Conservation (phyloP, 2,888 invertebrate genomes). For the Mystacides longicornis region DNA sequence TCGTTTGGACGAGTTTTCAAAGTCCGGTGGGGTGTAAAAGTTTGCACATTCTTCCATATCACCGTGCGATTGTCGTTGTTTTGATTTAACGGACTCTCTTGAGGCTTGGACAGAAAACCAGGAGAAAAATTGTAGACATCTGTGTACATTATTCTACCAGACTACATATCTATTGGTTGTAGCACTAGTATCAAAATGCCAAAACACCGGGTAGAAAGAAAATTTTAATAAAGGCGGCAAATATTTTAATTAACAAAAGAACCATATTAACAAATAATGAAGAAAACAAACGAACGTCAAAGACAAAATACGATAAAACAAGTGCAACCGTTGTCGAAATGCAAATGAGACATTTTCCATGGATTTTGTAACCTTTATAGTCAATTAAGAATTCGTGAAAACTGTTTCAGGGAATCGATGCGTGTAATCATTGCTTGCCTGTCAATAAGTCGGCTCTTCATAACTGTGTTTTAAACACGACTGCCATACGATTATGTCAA, state of each 20-base stretch:
- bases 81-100: background rate
- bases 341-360: background rate
- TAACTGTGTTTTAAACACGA: no score
- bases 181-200: background rate
- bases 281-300: background rate
- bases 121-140: background rate
- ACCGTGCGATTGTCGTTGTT: background rate
- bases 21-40: background rate
- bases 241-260: background rate
- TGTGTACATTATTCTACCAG: background rate
- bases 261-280: background rate
- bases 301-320: no score
- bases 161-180: background rate
- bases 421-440: no score
- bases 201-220: background rate
- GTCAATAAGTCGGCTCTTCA: no score
- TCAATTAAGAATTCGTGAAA: background rate
- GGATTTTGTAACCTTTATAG: background rate
- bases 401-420: background rate
- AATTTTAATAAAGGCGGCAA: background rate
- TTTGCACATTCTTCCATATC: background rate
- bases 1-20: background rate
- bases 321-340: background rate
- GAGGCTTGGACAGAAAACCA: background rate
- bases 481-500: no score